A percentile compares a stretch with the other conserved stretches of the same genome.
Conservation (phyloP, 2,888 invertebrate species). For the Spisula solida region DNA sequence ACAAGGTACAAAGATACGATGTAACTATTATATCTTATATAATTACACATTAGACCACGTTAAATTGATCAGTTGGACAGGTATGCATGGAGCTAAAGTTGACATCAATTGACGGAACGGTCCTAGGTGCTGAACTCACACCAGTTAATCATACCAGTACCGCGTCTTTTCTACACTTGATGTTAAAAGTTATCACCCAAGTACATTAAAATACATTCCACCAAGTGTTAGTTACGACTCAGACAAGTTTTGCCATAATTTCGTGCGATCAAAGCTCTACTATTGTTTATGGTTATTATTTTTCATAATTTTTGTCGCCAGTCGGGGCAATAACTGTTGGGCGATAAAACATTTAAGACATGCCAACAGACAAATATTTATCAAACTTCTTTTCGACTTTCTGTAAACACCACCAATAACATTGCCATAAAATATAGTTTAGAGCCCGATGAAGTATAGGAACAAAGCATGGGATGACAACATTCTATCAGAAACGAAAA, state of each 20-base stretch:
- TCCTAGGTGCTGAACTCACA: not conserved
- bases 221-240: not conserved
- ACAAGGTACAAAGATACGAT: conserved; percentile 9
- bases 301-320: conserved; percentile 66
- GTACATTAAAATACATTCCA: not conserved
- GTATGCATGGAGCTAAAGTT: not conserved
- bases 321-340: conserved; percentile 43
- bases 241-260: conserved; percentile 43
- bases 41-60: conserved; percentile 1
- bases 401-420: conserved; percentile 52
- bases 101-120: not conserved
- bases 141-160: not conserved
- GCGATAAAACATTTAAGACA: conserved; percentile 53
- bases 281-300: conserved; percentile 56
- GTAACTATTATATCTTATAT: not conserved
- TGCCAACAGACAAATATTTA: conserved; percentile 47
- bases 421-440: conserved; percentile 55
- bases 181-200: not conserved
- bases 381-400: conserved; percentile 47
- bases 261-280: conserved; percentile 53
- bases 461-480: conserved; percentile 50
- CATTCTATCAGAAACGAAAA: conserved; percentile 48
- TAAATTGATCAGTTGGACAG: not conserved
- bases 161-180: not conserved
- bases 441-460: conserved; percentile 47